Evolutionary conservation across 2,888 invertebrate species (phyloP).

Genomic region (Drosophila mayaguana): DNA sequence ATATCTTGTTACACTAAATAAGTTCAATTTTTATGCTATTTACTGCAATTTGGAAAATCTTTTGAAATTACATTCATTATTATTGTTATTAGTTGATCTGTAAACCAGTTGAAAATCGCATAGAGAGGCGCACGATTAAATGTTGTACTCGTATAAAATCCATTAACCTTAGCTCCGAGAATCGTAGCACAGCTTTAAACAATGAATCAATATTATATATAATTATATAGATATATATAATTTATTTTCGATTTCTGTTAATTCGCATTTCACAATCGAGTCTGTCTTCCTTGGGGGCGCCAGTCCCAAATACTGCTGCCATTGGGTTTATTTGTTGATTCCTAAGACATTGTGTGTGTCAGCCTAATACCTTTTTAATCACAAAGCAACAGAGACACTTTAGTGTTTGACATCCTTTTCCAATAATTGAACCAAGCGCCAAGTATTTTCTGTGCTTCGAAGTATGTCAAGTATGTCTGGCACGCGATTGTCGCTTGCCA

Average conservation of each 20-base stretch:
- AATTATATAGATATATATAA: no score
- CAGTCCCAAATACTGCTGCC: neutral
- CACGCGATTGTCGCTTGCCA: slow-evolving; percentile 58
- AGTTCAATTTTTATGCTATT: no score
- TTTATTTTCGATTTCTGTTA: no score
- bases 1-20: no score
- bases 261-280: neutral
- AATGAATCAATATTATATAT: no score
- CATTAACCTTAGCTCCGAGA: neutral
- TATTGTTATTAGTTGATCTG: neutral
- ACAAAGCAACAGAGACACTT: neutral
- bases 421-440: slow-evolving; percentile 39
- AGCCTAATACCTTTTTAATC: neutral
- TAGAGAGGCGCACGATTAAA: neutral
- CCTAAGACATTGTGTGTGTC: neutral
- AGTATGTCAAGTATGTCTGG: slow-evolving; percentile 41
- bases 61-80: no score
- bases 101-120: neutral
- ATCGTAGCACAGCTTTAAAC: neutral
- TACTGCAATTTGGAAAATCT: no score
- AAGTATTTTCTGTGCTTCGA: slow-evolving; percentile 19
- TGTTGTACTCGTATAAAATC: neutral
- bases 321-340: neutral
- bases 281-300: neutral
- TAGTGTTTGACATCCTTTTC: neutral